Conservation (phyloP, 1,140 invertebrate genomes). For the Acromyrmex heyeri region DNA sequence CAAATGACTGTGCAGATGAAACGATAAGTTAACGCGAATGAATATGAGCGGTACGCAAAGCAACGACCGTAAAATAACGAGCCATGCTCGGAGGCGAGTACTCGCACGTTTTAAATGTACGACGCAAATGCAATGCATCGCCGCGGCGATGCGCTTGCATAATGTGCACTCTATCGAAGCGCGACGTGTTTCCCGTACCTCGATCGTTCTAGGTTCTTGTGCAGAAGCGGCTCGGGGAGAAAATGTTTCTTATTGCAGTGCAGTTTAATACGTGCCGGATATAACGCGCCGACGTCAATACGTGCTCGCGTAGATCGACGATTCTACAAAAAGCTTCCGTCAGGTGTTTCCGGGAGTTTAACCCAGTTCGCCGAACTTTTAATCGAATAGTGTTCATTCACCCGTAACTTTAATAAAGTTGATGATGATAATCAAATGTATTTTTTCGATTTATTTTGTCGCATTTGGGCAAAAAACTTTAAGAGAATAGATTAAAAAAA, state of each 20-base stretch:
- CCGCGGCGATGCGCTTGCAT: constrained; percentile 62
- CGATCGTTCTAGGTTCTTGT: constrained; percentile 34
- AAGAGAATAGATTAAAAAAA: not conserved
- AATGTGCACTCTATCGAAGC: constrained; percentile 62
- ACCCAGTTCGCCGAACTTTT: constrained; percentile 36
- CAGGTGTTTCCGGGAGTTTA: constrained; percentile 55
- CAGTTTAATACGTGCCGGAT: constrained; percentile 47
- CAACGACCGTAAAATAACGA: constrained; percentile 68
- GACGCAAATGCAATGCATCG: constrained; percentile 52
- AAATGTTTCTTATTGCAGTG: constrained; percentile 47
- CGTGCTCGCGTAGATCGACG: constrained; percentile 5
- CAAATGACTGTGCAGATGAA: constrained; percentile 31
- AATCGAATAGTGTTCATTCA: constrained; percentile 28
- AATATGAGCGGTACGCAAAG: constrained; percentile 60
- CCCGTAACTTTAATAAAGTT: constrained; percentile 13
- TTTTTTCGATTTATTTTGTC: not conserved
- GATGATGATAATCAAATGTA: not conserved
- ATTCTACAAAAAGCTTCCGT: constrained; percentile 47
- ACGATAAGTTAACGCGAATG: constrained; percentile 59
- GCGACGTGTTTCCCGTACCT: constrained; percentile 35
- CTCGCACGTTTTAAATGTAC: constrained; percentile 58
- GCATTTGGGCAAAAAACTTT: not conserved
- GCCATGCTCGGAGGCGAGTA: constrained; percentile 46
- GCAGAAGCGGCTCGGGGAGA: constrained; percentile 20
- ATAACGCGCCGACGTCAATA: constrained; percentile 57